phyloP scores from a whole-genome alignment of 1,140 invertebrate genomes.

The Campodea augens region DNA sequence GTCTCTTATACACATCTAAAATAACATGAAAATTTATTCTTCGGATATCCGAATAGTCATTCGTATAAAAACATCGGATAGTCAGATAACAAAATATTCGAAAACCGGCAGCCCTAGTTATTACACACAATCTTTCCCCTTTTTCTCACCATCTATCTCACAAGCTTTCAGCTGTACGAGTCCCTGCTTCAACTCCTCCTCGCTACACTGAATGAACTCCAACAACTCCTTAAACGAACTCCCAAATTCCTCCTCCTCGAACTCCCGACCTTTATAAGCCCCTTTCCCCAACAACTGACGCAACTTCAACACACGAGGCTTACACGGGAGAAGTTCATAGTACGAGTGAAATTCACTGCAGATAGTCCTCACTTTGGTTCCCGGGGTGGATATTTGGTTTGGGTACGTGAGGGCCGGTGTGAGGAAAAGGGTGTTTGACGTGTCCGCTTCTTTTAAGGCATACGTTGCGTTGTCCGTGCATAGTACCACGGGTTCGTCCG shows the following conservation, averaged over 20 bases:
- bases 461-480: conserved; percentile 57
- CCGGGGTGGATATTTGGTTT: background rate
- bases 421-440: conserved; percentile 65
- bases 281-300: conserved; percentile 42
- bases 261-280: conserved; percentile 53
- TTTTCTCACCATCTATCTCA: conserved; percentile 44
- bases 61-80: too few species aligned
- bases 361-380: background rate
- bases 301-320: conserved; percentile 52
- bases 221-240: conserved; percentile 43
- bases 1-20: too few species aligned
- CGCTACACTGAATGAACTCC: conserved; percentile 52
- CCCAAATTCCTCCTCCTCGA: conserved; percentile 41
- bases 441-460: conserved; percentile 67
- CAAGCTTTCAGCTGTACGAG: conserved; percentile 41
- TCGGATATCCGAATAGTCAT: too few species aligned
- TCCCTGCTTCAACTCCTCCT: conserved; percentile 41
- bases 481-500: conserved; percentile 52
- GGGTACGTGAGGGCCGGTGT: conserved; percentile 27
- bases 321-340: conserved; percentile 52
- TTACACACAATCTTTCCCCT: too few species aligned
- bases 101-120: too few species aligned
- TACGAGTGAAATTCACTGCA: conserved; percentile 55
- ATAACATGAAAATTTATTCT: too few species aligned
- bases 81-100: too few species aligned